Base-by-base conservation (phyloP, 2,888 invertebrate genomes). In the Phanerotoma sp. region DNA sequence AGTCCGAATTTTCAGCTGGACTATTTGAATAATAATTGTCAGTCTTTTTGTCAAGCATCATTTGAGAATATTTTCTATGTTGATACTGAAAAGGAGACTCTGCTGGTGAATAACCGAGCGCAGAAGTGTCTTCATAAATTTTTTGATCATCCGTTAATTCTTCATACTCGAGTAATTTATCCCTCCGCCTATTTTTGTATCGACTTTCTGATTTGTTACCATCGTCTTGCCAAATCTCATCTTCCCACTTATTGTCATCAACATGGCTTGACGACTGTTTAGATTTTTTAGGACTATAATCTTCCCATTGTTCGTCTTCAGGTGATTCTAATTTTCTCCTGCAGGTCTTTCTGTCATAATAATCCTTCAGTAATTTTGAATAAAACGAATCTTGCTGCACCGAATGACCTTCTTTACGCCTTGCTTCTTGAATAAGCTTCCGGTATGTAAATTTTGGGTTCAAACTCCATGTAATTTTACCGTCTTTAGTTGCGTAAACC, bases 401-500 rank as follows among this genome's bases (percentile, higher is more conserved):
- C 21, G 58, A 22, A 46, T 47, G 63, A 16, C 57, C 58, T 37
- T 72, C 70, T 1, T 68, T 65, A n/a, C 63, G 66, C 18, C 67
- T 65, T n/a, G 69, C 67, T 50, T 77, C 74, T 54, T 68, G 65
- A 28, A 75, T 64, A 15, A 76, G 54, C 7, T 70, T 67, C 13
- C 72, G 66, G 51, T 74, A 72, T 1, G 73, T 74, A 35, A 68
- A 76, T 53, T 65, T 72, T 9, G 71, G 68, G 61, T 77, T 77
- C 3, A 75, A 75, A 51, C 77, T 77, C 56, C 76, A 77, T 5
- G 68, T 75, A 50, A 77, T 75, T 60, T 74, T 77, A 22, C 77
- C 77, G 51, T 77, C 77, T 62, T 74, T 76, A 22, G 77, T 77
- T 47, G 72, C 76, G 51, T 76, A 77, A 41, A 76, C 69, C 54